phyloP scores from a whole-genome alignment of 1,140 invertebrate species.

The Ericerus pela region DNA sequence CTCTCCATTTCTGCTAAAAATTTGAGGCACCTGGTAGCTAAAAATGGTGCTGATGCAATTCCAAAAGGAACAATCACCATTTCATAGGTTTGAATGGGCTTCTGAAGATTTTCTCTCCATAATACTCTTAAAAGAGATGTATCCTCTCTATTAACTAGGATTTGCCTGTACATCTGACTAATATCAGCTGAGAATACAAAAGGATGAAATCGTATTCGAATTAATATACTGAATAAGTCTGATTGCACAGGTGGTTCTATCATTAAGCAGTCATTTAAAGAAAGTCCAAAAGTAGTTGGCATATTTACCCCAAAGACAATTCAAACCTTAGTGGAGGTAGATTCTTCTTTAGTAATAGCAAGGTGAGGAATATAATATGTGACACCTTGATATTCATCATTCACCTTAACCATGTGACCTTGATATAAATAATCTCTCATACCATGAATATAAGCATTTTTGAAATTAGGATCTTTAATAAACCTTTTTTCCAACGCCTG shows the following conservation, averaged over 20 bases:
- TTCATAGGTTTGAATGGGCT: constrained; percentile 22
- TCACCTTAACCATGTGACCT: constrained; percentile 27
- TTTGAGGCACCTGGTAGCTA: constrained; percentile 27
- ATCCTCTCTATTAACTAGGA: constrained; percentile 19
- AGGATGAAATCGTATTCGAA: constrained; percentile 26
- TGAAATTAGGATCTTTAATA: background rate
- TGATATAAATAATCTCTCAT: constrained; percentile 28
- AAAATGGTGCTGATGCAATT: constrained; percentile 25
- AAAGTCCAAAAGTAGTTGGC: constrained; percentile 20
- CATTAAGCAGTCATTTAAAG: constrained; percentile 28
- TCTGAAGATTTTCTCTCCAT: constrained; percentile 19
- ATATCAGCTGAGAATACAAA: constrained; percentile 27
- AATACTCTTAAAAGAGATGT: constrained; percentile 22
- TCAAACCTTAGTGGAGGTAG: constrained; percentile 24
- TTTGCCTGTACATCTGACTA: constrained; percentile 21
- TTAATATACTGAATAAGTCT: constrained; percentile 29
- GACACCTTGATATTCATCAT: too few relatives aligned
- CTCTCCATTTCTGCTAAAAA: constrained; percentile 25
- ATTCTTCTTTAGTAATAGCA: constrained; percentile 21
- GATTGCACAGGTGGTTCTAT: constrained; percentile 29
- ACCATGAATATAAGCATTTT: constrained; percentile 23
- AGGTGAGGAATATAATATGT: constrained; percentile 25
- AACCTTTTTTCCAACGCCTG: constrained; percentile 15
- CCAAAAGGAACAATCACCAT: constrained; percentile 30
- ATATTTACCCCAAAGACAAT: constrained; percentile 30